Evolutionary conservation across 23 tunicate genomes (phyloP).

Genomic region (Botrylloides violaceus): DNA sequence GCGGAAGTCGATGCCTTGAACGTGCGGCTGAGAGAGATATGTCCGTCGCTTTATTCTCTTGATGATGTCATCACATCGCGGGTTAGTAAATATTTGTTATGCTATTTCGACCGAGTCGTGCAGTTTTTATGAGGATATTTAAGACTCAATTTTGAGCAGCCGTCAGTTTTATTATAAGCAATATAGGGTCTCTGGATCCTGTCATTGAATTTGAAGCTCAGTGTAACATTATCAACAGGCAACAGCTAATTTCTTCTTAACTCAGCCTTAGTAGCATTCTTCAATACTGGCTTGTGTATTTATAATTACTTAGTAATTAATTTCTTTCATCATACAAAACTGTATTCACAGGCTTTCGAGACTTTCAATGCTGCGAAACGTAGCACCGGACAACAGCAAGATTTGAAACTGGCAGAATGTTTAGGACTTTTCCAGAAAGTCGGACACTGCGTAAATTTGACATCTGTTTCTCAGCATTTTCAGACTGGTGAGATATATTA

Average conservation of each 20-base stretch:
- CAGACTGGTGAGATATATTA: conserved; percentile 32
- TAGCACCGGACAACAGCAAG: conserved; percentile 25
- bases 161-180: neutral
- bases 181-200: neutral
- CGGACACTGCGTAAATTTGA: conserved; percentile 72
- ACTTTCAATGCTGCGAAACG: conserved; percentile 43
- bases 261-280: too few species aligned
- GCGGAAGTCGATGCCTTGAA: conserved; percentile 70
- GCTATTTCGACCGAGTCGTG: too few species aligned
- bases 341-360: conserved; percentile 96
- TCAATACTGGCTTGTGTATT: too few species aligned
- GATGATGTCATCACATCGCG: conserved; percentile 83
- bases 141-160: too few species aligned
- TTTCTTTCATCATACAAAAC: too few species aligned
- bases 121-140: too few species aligned
- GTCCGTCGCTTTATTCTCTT: conserved; percentile 87
- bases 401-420: conserved; percentile 42
- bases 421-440: conserved; percentile 58
- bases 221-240: too few species aligned
- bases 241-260: too few species aligned
- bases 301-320: too few species aligned
- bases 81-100: too few species aligned
- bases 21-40: conserved; percentile 72
- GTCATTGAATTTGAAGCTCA: too few species aligned
- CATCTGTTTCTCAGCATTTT: conserved; percentile 67